A percentile compares a stretch with the other conserved stretches of the same genome.
Conservation (phyloP, 1,140 invertebrate genomes). For the Mya arenaria region DNA sequence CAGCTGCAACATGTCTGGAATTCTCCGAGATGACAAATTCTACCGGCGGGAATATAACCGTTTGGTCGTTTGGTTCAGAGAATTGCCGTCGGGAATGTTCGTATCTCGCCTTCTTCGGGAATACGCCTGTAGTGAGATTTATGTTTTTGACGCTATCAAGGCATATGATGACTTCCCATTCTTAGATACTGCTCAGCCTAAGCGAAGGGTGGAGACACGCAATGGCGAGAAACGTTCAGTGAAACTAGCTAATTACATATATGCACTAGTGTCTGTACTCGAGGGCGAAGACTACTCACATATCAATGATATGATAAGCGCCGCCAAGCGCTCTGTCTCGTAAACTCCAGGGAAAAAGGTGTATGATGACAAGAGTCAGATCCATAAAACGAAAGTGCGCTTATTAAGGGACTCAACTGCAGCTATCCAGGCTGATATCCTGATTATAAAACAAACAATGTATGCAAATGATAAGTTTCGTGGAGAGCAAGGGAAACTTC, state of each 20-base stretch:
- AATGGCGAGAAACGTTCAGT: neutral
- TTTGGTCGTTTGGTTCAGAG: no score
- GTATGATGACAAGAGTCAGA: neutral
- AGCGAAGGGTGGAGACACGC: neutral
- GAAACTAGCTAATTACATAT: slow-evolving; percentile 20
- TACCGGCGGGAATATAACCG: no score
- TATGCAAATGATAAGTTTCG: no score
- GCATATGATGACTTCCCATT: slow-evolving; percentile 20
- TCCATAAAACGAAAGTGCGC: neutral
- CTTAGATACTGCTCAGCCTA: neutral
- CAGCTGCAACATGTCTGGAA: no score
- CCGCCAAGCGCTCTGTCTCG: neutral
- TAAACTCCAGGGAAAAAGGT: no score
- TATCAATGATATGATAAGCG: slow-evolving; percentile 1
- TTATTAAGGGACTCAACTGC: neutral
- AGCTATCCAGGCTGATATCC: slow-evolving; percentile 1
- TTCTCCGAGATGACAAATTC: no score
- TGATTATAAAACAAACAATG: slow-evolving; percentile 9
- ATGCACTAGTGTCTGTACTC: neutral
- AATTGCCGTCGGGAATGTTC: no score
- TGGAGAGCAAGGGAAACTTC: no score
- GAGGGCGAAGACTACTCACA: neutral
- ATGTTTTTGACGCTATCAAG: slow-evolving; percentile 7
- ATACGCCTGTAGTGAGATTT: no score
- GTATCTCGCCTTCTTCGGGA: no score